Percentiles rank a stretch among this genome's conserved stretches.
Conservation (phyloP, 2,888 invertebrate genomes). For the Drosophila helvetica region DNA sequence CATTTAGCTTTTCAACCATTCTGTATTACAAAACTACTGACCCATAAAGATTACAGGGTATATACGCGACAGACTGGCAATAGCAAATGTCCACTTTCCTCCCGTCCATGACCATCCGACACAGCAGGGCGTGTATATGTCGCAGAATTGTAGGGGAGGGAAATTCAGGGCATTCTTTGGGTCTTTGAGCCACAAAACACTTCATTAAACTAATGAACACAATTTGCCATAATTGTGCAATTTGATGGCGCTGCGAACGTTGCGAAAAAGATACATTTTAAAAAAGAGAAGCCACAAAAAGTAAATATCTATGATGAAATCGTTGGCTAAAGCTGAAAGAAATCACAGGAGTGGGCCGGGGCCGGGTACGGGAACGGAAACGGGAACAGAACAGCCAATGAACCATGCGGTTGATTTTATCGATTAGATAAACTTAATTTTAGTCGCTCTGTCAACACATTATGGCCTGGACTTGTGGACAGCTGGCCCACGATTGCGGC, state of each 20-base stretch:
- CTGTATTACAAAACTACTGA: neutral
- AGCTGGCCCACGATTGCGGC: constrained; percentile 10
- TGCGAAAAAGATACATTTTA: constrained; percentile 32
- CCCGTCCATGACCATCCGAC: neutral
- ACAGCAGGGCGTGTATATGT: constrained; percentile 37
- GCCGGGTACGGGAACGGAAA: neutral
- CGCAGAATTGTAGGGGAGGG: neutral
- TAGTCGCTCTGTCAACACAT: constrained; percentile 58
- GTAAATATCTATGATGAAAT: constrained; percentile 37
- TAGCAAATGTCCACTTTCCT: constrained; percentile 21
- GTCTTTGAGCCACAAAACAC: constrained; percentile 51
- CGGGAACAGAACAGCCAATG: constrained; percentile 29
- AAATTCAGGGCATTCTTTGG: constrained; percentile 9
- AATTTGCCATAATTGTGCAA: constrained; percentile 67
- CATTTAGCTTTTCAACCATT: neutral
- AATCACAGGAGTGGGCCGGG: constrained; percentile 43
- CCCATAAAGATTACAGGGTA: constrained; percentile 30
- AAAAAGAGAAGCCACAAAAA: neutral
- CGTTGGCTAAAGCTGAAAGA: constrained; percentile 24
- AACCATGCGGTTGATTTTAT: constrained; percentile 52
- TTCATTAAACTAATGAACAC: constrained; percentile 78
- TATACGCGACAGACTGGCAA: neutral
- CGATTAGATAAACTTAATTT: constrained; percentile 80
- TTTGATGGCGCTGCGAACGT: constrained; percentile 35
- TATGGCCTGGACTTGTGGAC: constrained; percentile 12